These are phyloP conservation scores for Cistogaster globosa DNA, from an alignment of 2,888 invertebrate genomes.

Conservation along the genomic window DNA sequence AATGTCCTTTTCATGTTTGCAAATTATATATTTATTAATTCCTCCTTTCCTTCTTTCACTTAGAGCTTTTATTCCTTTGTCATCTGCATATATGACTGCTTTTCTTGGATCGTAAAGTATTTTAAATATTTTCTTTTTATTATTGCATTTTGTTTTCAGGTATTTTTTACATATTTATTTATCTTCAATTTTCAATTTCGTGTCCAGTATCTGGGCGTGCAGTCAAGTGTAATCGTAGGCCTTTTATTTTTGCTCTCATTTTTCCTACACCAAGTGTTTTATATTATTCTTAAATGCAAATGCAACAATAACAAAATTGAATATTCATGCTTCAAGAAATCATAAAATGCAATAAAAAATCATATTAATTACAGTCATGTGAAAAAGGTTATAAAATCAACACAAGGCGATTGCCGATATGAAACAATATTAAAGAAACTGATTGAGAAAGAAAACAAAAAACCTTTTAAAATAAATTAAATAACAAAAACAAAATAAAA, in stretches of 20 bases:
- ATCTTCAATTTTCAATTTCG: slow-evolving; percentile 30
- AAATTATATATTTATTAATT: neutral
- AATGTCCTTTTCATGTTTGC: no score
- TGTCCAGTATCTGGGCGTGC: slow-evolving; percentile 38
- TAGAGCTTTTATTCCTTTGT: neutral
- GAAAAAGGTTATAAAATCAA: slow-evolving; percentile 62
- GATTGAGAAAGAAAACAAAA: neutral
- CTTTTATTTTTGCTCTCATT: neutral
- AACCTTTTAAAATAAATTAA: neutral
- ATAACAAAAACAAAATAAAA: neutral
- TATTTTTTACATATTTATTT: neutral
- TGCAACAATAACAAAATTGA: slow-evolving; percentile 53
- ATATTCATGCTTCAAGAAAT: slow-evolving; percentile 62
- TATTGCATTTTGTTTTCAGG: neutral
- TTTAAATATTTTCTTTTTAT: neutral
- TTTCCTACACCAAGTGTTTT: neutral
- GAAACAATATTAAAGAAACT: neutral
- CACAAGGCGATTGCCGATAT: slow-evolving; percentile 6
- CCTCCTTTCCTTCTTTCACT: neutral
- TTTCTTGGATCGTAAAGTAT: neutral
- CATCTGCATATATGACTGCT: neutral
- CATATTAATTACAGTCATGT: slow-evolving; percentile 69
- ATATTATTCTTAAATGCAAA: neutral
- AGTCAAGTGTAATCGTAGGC: slow-evolving; percentile 49
- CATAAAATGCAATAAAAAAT: slow-evolving; percentile 69